Percentiles rank a stretch among this genome's conserved stretches.
Conservation (phyloP, 2,113 vertebrate genomes). For the Alouatta palliata region DNA sequence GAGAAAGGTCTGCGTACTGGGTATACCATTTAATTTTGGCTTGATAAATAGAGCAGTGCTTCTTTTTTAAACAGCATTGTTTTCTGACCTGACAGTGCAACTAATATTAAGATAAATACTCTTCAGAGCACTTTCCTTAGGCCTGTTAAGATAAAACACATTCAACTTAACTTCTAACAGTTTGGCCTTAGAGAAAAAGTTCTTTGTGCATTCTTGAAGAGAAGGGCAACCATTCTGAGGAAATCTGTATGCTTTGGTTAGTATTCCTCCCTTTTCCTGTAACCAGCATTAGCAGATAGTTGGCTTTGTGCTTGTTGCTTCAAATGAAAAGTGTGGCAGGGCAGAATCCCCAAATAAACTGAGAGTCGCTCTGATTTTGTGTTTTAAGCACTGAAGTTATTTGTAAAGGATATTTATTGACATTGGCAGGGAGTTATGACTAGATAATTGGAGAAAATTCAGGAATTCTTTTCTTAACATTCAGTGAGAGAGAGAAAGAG, state of each 20-base stretch:
- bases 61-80: not conserved
- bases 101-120: not conserved
- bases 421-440: not conserved
- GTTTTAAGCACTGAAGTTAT: not conserved
- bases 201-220: not conserved
- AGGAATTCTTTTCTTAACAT: not conserved
- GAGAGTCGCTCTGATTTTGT: not conserved
- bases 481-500: not conserved
- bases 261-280: not conserved
- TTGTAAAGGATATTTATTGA: not conserved
- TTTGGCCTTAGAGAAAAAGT: not conserved
- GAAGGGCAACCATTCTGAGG: not conserved
- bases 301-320: not conserved
- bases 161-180: not conserved
- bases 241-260: not conserved
- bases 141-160: not conserved
- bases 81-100: not conserved
- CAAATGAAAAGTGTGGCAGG: not conserved
- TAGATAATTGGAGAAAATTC: not conserved
- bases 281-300: not conserved
- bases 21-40: not conserved
- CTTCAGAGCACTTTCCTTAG: not conserved
- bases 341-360: not conserved
- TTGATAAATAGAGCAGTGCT: not conserved
- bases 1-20: not conserved